Evolutionary conservation across 2,888 invertebrate genomes (phyloP).

Genomic region (Apodemia mormo): DNA sequence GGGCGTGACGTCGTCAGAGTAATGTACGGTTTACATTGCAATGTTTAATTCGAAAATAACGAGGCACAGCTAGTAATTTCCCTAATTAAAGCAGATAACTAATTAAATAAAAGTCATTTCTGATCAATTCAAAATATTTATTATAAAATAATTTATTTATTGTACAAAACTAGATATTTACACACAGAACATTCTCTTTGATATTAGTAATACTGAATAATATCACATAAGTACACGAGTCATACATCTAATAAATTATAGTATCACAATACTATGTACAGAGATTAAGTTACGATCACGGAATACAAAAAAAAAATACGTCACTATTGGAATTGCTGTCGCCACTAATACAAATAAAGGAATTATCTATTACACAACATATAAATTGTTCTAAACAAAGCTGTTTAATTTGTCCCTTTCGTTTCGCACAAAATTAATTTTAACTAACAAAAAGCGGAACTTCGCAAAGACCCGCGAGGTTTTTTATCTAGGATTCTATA

Average conservation of each 20-base stretch:
- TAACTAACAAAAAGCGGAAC: too few relatives aligned
- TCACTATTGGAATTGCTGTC: neutral
- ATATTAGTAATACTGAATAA: slow-evolving; percentile 30
- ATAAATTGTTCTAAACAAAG: too few relatives aligned
- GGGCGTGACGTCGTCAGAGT: too few relatives aligned
- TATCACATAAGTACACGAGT: slow-evolving; percentile 31
- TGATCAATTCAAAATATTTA: neutral
- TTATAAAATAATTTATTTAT: slow-evolving; percentile 13
- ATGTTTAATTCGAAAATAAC: too few relatives aligned
- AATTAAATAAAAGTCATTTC: neutral
- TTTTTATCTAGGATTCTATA: too few relatives aligned
- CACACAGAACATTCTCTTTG: slow-evolving; percentile 21
- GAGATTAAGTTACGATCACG: neutral
- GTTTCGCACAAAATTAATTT: too few relatives aligned
- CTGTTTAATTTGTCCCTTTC: too few relatives aligned
- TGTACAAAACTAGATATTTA: slow-evolving; percentile 15
- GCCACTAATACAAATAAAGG: neutral
- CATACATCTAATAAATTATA: neutral
- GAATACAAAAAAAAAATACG: neutral
- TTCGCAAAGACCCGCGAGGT: too few relatives aligned
- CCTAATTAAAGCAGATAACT: neutral
- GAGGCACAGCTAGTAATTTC: too few relatives aligned
- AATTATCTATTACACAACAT: too few relatives aligned
- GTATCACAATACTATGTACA: neutral
- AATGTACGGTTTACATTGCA: too few relatives aligned